Conservation (phyloP, 2,888 invertebrate genomes). For the Leucoma salicis region DNA sequence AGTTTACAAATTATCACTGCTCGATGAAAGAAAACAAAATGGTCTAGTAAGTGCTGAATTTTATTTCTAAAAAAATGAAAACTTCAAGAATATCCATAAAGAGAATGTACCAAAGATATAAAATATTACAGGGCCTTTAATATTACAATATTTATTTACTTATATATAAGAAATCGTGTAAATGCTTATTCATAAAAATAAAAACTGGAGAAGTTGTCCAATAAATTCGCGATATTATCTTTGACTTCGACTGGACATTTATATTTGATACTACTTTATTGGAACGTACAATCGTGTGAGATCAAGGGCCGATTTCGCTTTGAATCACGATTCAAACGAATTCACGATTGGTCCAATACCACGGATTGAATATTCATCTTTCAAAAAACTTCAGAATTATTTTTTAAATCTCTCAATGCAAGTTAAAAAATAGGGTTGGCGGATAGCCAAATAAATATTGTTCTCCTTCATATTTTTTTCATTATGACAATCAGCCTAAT, state of each 20-base stretch:
- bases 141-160: not conserved
- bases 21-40: too few relatives aligned
- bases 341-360: slow-evolving; percentile 22
- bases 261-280: slow-evolving; percentile 32
- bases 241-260: slow-evolving; percentile 30
- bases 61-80: too few relatives aligned
- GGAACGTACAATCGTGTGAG: slow-evolving; percentile 38
- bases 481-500: too few relatives aligned
- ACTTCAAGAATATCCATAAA: too few relatives aligned
- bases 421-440: slow-evolving; percentile 5
- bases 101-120: too few relatives aligned
- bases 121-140: too few relatives aligned
- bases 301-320: slow-evolving; percentile 34
- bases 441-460: not conserved
- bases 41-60: too few relatives aligned
- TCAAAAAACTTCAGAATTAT: slow-evolving; percentile 7
- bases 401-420: slow-evolving; percentile 4
- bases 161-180: not conserved
- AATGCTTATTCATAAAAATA: not conserved
- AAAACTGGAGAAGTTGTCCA: slow-evolving; percentile 4
- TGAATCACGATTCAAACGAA: slow-evolving; percentile 31
- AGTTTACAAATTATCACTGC: too few relatives aligned
- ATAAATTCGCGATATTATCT: slow-evolving; percentile 37
- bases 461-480: too few relatives aligned
- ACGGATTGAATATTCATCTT: slow-evolving; percentile 24